A percentile compares a stretch with the other conserved stretches of the same genome.
Evolutionary conservation across 1,140 invertebrate species (phyloP).

Genomic region (Drosophila subpulchrella): DNA sequence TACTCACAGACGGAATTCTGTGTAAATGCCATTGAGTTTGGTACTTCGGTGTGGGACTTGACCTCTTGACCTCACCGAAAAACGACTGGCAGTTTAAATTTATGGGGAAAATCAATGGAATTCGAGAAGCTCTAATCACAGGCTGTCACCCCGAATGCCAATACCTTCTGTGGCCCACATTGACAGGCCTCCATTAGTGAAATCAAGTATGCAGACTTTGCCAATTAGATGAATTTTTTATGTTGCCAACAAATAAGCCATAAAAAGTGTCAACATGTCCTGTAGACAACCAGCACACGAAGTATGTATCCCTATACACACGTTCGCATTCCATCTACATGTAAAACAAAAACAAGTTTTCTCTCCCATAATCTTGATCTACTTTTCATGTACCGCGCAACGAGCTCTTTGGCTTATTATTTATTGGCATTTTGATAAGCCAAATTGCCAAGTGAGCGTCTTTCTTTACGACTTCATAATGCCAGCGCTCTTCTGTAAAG

Average conservation of each 20-base stretch:
- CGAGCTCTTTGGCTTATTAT: constrained; percentile 50
- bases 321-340: constrained; percentile 8
- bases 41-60: constrained; percentile 42
- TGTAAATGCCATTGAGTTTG: constrained; percentile 35
- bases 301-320: background rate
- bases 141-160: constrained; percentile 14
- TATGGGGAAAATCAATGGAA: constrained; percentile 35
- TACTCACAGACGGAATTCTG: constrained; percentile 21
- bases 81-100: constrained; percentile 8
- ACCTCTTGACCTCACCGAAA: constrained; percentile 54
- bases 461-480: constrained; percentile 33
- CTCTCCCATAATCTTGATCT: constrained; percentile 49
- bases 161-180: constrained; percentile 20
- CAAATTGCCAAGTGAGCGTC: constrained; percentile 47
- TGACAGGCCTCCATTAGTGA: constrained; percentile 46
- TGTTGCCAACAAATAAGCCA: constrained; percentile 30
- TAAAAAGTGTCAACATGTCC: constrained; percentile 61
- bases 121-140: constrained; percentile 33
- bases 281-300: background rate
- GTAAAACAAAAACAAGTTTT: constrained; percentile 41
- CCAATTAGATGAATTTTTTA: constrained; percentile 60
- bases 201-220: constrained; percentile 60
- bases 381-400: constrained; percentile 57
- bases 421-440: constrained; percentile 61
- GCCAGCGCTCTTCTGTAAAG: constrained; percentile 2